Conservation (phyloP, 2,888 invertebrate species). For the Stenchaetothrips biformis region DNA sequence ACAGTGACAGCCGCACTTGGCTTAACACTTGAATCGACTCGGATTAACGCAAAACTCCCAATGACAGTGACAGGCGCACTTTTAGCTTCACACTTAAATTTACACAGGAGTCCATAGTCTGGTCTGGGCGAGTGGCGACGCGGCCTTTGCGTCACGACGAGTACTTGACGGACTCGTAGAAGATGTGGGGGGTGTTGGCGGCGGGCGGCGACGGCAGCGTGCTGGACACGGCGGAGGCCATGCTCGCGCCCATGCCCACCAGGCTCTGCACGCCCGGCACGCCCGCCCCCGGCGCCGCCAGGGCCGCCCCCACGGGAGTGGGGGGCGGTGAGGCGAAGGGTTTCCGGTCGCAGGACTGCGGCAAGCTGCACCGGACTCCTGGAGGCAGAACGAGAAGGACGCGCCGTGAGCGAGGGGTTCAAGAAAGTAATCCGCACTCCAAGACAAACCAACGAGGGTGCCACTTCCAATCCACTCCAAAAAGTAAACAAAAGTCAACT, state of each 20-base stretch:
- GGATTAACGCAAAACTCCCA: too few species aligned
- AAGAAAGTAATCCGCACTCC: too few species aligned
- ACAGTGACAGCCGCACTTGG: too few species aligned
- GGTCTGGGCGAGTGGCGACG: too few species aligned
- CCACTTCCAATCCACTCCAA: too few species aligned
- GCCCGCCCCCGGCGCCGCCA: not conserved
- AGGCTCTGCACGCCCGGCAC: not conserved
- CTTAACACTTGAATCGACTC: too few species aligned
- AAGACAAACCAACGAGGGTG: too few species aligned
- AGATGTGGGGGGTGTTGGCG: not conserved
- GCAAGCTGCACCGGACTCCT: not conserved
- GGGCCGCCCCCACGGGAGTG: not conserved
- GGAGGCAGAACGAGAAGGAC: not conserved
- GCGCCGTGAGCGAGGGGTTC: too few species aligned
- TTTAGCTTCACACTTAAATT: too few species aligned
- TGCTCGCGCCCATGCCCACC: not conserved
- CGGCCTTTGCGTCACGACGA: not conserved
- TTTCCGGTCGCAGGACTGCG: not conserved
- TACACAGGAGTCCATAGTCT: too few species aligned
- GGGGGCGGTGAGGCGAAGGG: not conserved
- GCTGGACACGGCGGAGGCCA: not conserved
- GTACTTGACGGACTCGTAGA: slow-evolving; percentile 17
- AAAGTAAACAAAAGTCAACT: too few species aligned
- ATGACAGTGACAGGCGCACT: too few species aligned
- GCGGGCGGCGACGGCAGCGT: slow-evolving; percentile 10